phyloP scores from a whole-genome alignment of 2,888 invertebrate genomes.

The Tyria jacobaeae region DNA sequence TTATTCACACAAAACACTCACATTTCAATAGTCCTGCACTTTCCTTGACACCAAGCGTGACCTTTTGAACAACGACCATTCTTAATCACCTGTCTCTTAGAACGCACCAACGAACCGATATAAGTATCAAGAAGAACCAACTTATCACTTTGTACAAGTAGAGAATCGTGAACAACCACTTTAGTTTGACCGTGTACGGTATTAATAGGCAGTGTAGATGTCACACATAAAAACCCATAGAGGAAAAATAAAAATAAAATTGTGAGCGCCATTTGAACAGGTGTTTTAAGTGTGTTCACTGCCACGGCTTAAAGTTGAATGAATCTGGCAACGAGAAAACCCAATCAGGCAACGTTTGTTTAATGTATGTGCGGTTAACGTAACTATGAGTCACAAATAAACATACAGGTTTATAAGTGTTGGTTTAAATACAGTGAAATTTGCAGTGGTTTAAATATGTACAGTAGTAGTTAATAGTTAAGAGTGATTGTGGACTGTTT shows the following conservation, averaged over 20 bases:
- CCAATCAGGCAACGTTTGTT: constrained; percentile 1
- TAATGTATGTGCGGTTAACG: background rate
- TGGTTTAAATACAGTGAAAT: background rate
- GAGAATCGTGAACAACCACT: background rate
- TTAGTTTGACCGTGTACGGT: constrained; percentile 1
- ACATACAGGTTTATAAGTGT: no score
- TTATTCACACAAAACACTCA: background rate
- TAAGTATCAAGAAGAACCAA: background rate
- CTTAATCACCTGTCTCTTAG: background rate
- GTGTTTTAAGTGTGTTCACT: background rate
- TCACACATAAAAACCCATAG: background rate
- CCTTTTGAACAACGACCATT: background rate
- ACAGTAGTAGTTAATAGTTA: no score
- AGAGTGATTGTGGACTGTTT: no score
- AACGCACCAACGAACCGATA: background rate
- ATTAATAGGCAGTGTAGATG: background rate
- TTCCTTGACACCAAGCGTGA: background rate
- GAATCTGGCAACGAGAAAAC: constrained; percentile 3
- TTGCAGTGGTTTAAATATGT: no score
- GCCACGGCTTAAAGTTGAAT: background rate
- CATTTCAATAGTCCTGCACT: background rate
- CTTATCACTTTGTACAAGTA: constrained; percentile 1
- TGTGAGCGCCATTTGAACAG: background rate
- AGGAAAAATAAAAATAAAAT: constrained; percentile 3
- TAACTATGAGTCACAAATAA: constrained; percentile 1